Evolutionary conservation across 2,797 vertebrate genomes (phyloP), one percentile per base, ranked within the genome.

Genomic region (Bucorvus abyssinicus): DNA sequence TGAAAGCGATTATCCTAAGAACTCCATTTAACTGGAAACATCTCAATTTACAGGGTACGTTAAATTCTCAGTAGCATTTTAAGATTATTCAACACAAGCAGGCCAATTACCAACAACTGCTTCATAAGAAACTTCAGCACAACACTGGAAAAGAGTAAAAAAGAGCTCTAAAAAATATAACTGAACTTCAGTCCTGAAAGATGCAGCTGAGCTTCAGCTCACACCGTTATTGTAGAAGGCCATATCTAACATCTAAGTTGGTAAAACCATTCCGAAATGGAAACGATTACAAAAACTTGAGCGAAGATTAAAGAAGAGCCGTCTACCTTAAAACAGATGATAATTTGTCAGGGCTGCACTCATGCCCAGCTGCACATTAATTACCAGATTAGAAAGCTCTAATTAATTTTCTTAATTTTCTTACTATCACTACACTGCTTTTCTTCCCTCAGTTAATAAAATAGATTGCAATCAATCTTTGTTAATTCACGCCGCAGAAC

Each of bases 31-130:
- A 97, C 97, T 97, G 95, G 96, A 98, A 96, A 84, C 85, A 96
- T 98, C 97, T 98, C 96, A 96, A 96, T 98, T 97, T 98, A 96
- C 95, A 97, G 96, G 95, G 96, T 97, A 97, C 94, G 97, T 96
- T 97, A 97, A 98, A 97, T 95, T 96, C 96, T 97, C 68, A 79
- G 96, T 85, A 94, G 81, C 96, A 93, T 97, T 91, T 96, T 96
- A 95, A 94, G 93, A 97, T 70, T 85, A 97, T 92, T 97, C 94
- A 96, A 95, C 96, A 95, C 95, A 97, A 94, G 92, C 97, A 97
- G 97, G 97, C 97, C 96, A 97, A 97, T 98, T 97, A 98, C 94
- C 84, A 95, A 94, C 71, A 96, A 97, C 85, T 89, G 93, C 91
- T 96, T 94, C 89, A 67, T 95, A 95, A 96, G 89, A 83, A 97